Evolutionary conservation across 2,888 invertebrate genomes (phyloP).

Genomic region (Zaprionus obscuricornis): DNA sequence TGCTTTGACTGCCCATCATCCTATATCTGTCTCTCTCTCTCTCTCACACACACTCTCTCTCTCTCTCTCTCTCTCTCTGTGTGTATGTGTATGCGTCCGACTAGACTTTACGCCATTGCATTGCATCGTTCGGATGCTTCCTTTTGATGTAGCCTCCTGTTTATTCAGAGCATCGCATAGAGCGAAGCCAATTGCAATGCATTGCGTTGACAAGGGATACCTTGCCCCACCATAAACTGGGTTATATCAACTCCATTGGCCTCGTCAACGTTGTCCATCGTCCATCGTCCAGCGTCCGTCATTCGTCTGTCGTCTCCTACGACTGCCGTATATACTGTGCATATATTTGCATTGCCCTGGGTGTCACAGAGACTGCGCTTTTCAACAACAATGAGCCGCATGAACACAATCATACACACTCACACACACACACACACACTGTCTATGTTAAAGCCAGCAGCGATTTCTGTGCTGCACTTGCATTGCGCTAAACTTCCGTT

Average conservation of each 20-base stretch:
- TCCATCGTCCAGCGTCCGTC: background rate
- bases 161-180: constrained; percentile 36
- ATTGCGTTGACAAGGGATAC: background rate
- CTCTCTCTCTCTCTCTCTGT: no score
- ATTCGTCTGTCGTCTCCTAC: constrained; percentile 17
- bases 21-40: no score
- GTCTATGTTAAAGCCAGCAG: constrained; percentile 6
- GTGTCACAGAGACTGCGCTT: constrained; percentile 60
- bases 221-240: constrained; percentile 16
- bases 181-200: constrained; percentile 32
- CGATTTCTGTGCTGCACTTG: constrained; percentile 49
- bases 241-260: constrained; percentile 58
- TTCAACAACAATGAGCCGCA: constrained; percentile 47
- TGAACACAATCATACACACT: constrained; percentile 15
- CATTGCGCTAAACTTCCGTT: constrained; percentile 55
- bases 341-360: constrained; percentile 67
- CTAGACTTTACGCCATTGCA: no score
- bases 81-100: no score
- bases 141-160: constrained; percentile 41
- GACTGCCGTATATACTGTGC: constrained; percentile 53
- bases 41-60: no score
- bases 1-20: no score
- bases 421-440: background rate
- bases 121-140: constrained; percentile 43
- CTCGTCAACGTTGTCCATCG: constrained; percentile 48